These are phyloP conservation scores for Drosophila elegans DNA, from an alignment of 1,140 invertebrate genomes.

Conservation along the genomic window DNA sequence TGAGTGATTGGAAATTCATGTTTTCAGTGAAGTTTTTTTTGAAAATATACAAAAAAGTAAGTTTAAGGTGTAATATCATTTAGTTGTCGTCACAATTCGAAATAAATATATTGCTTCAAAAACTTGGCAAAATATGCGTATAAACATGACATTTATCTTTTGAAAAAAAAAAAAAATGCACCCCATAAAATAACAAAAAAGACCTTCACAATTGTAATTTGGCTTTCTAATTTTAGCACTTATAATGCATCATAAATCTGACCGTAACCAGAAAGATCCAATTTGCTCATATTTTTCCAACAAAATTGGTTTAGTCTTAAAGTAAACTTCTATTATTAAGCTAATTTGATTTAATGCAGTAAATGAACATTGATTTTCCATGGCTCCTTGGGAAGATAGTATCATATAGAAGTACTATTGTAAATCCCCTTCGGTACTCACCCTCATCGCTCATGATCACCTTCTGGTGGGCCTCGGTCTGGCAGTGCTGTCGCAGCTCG, in stretches of 20 bases:
- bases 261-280: neutral
- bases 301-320: too few relatives aligned
- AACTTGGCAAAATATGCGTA: neutral
- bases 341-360: too few relatives aligned
- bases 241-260: neutral
- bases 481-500: slow-evolving; percentile 88
- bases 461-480: slow-evolving; percentile 88
- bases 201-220: neutral
- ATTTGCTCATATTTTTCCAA: neutral
- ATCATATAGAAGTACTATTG: neutral
- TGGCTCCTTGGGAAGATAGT: too few relatives aligned
- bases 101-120: too few relatives aligned
- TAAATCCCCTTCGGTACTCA: slow-evolving; percentile 34
- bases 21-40: neutral
- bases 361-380: too few relatives aligned
- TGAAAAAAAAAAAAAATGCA: neutral
- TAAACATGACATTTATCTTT: neutral
- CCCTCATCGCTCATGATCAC: slow-evolving; percentile 90
- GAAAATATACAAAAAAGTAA: too few relatives aligned
- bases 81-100: too few relatives aligned
- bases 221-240: slow-evolving; percentile 2
- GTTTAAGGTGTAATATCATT: too few relatives aligned
- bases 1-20: slow-evolving; percentile 22
- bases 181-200: neutral
- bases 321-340: too few relatives aligned